Evolutionary conservation across 1,140 invertebrate genomes (phyloP), one percentile per base, ranked within the genome.

Genomic region (Drosophila pallidifrons): DNA sequence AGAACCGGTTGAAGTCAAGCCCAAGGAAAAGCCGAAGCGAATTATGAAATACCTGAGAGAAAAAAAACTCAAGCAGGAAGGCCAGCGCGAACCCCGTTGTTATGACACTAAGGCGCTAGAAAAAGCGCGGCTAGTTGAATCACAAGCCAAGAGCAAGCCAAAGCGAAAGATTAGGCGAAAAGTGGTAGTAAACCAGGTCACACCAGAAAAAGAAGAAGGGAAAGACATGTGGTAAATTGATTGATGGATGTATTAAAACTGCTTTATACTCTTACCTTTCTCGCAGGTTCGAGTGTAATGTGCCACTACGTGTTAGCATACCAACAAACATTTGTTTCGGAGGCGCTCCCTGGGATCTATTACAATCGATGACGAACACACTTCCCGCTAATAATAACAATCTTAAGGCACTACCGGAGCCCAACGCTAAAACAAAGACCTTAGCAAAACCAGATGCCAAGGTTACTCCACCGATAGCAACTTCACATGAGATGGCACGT

Each of bases 221-320:
- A 63, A 35, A n/a, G 55, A 61, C 5, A n/a, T 35, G 0, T 69
- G 61, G 32, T 45, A 15, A 64, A 38, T 38, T 38, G n/a, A 43
- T n/a, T n/a, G 3, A 43, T 25, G 3, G 20, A 25, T 25, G 20
- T 25, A 25, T 13, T 13, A 10, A 20, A 11, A 25, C n/a, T 59
- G 7, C 2, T 6, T 2, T 2, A 30, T 46, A 1, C 25, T 30
- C 8, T 15, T 1, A 41, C 0, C 1, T 45, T 45, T 15, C 45
- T 2, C 10, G 32, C 25, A 87, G 82, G 76, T 88, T 88, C 16
- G 73, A 77, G 3, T 80, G 83, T 30, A 87, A 87, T 77, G 45
- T 87, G 43, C 82, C 82, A 3, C 15, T 87, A 5, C 73, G 80
- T 2, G 41, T 87, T 0, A 79, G 69, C 46, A 75, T 87, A 54